phyloP scores from a whole-genome alignment of 2,113 vertebrate species.

The Tachysurus vachellii region DNA sequence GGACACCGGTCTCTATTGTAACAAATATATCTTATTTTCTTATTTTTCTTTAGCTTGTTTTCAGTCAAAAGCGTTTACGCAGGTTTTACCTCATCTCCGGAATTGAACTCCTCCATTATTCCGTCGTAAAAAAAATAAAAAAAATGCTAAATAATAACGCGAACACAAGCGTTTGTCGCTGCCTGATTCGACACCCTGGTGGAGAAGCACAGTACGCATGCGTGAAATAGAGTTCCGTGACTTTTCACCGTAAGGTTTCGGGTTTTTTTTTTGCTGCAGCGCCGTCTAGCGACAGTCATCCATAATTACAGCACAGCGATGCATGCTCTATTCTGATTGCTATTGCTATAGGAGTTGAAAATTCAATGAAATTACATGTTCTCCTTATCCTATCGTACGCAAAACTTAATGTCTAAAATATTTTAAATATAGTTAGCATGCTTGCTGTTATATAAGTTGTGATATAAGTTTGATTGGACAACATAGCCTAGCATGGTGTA shows the following conservation, averaged over 20 bases:
- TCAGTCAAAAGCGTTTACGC: background rate
- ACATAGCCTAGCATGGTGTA: no score
- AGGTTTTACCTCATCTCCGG: constrained; percentile 66
- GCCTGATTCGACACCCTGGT: no score
- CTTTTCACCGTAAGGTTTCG: no score
- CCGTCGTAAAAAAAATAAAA: background rate
- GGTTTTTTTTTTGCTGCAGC: background rate
- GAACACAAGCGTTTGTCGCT: background rate
- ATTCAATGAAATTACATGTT: no score
- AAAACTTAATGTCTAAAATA: no score
- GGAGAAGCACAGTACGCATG: background rate
- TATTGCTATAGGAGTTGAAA: no score
- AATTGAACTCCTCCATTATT: constrained; percentile 71
- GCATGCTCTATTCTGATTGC: no score
- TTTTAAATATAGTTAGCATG: no score
- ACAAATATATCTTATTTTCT: background rate
- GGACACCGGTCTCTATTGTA: background rate
- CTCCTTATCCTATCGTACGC: no score
- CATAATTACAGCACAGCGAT: background rate
- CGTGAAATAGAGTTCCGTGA: background rate
- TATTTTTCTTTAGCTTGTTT: background rate
- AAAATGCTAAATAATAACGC: background rate
- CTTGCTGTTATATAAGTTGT: no score
- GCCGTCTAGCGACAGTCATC: constrained; percentile 31
- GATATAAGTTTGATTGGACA: no score